Conservation (phyloP, 1,140 invertebrate species). For the Ostrea denselamellosa region DNA sequence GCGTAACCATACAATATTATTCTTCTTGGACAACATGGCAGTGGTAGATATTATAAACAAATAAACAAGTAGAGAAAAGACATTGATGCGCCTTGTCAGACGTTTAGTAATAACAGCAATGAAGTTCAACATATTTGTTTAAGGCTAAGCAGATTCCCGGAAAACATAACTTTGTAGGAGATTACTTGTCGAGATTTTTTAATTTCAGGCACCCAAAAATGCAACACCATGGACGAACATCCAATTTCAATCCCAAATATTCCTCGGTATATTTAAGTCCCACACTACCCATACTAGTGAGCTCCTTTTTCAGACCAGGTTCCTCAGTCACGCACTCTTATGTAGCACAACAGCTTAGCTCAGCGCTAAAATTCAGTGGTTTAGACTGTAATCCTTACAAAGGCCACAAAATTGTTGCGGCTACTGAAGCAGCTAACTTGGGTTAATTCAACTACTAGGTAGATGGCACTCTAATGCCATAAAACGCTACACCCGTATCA, state of each 20-base stretch:
- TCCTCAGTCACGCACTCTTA: too few relatives aligned
- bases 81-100: constrained; percentile 29
- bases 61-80: constrained; percentile 1
- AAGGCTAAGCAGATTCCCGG: constrained; percentile 55
- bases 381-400: too few relatives aligned
- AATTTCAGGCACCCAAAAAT: constrained; percentile 49
- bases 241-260: neutral
- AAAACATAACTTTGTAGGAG: constrained; percentile 49
- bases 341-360: too few relatives aligned
- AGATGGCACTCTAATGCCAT: too few relatives aligned
- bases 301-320: too few relatives aligned
- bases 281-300: too few relatives aligned
- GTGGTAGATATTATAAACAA: constrained; percentile 55
- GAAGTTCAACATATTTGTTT: constrained; percentile 52
- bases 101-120: constrained; percentile 50
- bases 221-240: constrained; percentile 31
- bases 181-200: constrained; percentile 55
- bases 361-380: too few relatives aligned
- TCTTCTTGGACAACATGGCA: constrained; percentile 61
- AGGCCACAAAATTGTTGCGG: too few relatives aligned
- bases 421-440: too few relatives aligned
- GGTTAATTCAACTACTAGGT: too few relatives aligned
- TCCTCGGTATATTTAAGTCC: too few relatives aligned
- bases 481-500: too few relatives aligned
- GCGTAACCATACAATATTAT: constrained; percentile 24